These are phyloP conservation scores for Nycteola revayana DNA, from an alignment of 2,888 invertebrate genomes.

Conservation along the genomic window DNA sequence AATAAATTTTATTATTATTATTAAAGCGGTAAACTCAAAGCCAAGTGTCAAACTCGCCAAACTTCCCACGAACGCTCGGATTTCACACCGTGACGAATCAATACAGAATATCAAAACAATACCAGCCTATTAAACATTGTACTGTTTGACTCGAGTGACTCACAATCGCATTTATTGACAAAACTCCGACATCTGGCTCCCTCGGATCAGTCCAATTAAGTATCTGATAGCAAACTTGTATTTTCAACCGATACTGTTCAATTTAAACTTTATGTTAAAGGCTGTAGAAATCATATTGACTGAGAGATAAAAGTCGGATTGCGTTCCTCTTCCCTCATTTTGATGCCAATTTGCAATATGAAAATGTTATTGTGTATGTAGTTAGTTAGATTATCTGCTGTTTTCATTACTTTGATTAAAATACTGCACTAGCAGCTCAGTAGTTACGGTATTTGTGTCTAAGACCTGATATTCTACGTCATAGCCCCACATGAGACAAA, in stretches of 20 bases:
- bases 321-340: conserved; percentile 36
- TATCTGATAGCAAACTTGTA: conserved; percentile 32
- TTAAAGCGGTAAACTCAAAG: no score
- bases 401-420: no score
- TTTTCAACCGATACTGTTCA: conserved; percentile 9
- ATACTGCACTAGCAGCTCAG: no score
- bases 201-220: conserved; percentile 60
- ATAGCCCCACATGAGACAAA: no score
- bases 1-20: no score
- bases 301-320: conserved; percentile 13
- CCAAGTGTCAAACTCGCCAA: no score
- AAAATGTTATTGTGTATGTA: neutral
- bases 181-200: conserved; percentile 54
- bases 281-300: conserved; percentile 11
- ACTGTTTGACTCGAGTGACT: conserved; percentile 30
- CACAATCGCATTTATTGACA: conserved; percentile 62
- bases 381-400: no score
- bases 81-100: conserved; percentile 31
- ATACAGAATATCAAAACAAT: conserved; percentile 44
- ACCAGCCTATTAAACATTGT: conserved; percentile 35
- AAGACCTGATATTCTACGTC: no score
- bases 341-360: conserved; percentile 18
- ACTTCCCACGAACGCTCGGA: no score
- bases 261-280: conserved; percentile 21
- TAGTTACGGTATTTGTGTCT: no score